Evolutionary conservation across 2,888 invertebrate genomes (phyloP), one percentile per base, ranked within the genome.

Genomic region (Horisme vitalbata): DNA sequence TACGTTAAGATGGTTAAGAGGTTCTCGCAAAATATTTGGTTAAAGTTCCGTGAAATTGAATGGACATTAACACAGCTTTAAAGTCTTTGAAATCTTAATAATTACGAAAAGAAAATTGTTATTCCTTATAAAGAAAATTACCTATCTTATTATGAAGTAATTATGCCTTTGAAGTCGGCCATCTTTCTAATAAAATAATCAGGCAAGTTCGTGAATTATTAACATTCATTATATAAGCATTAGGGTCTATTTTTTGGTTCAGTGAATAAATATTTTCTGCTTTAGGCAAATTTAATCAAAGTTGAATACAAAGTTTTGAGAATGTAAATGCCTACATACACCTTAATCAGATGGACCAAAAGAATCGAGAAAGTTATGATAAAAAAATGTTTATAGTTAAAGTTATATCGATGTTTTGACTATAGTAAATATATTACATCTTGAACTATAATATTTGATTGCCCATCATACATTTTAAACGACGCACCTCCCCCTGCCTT

Each of bases 81-180:
- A 49, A 34, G 30, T 45, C 33, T 45, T n/a, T 4, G 18, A 32
- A 44, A 36, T 37, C 31, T 11, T 9, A 37, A 37, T 37, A 28
- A 32, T 45, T 33, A 45, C 20, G 10, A 30, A 27, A 9, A 20
- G 38, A 38, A 44, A 50, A 44, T 47, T 54, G 27, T 52, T 37
- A 45, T 51, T 56, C 36, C 46, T 39, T 57, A 59, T 52, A 43
- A 45, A 57, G 52, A 28, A 23, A 57, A 58, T 50, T 55, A 57
- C 18, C 59, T 54, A 48, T 57, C 53, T 59, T 61, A 68, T 58
- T 61, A 59, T 60, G 59, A 61, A 63, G 64, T 49, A 56, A 18
- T 18, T 41, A 55, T 50, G 54, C 47, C 54, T 61, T 51, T 55
- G 38, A 44, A 53, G 52, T 35, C 36, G 45, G 58, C 57, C 31